These are phyloP conservation scores for Araneus ventricosus DNA, from an alignment of 1,140 invertebrate species.

Conservation along the genomic window DNA sequence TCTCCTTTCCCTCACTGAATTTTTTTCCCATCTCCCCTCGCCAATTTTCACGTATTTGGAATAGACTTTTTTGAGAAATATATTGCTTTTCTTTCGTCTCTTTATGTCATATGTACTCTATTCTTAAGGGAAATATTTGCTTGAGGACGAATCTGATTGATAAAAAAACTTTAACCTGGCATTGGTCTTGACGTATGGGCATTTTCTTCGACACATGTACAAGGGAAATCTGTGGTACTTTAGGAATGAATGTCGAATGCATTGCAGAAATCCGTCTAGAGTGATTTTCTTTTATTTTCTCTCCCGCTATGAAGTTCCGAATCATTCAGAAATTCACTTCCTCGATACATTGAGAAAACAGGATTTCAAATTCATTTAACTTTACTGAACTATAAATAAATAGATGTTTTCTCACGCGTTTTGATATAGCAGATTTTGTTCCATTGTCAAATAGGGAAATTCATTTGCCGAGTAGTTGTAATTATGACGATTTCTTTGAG, in stretches of 20 bases:
- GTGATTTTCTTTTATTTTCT: no score
- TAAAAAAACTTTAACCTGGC: neutral
- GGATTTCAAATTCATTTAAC: no score
- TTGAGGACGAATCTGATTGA: neutral
- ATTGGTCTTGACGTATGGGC: neutral
- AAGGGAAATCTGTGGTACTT: neutral
- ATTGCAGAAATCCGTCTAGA: no score
- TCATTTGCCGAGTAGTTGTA: no score
- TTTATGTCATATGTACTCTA: constrained; percentile 7
- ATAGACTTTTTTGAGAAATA: constrained; percentile 39
- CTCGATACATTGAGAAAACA: no score
- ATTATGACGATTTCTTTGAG: no score
- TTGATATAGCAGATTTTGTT: no score
- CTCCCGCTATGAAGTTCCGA: no score
- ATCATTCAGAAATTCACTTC: no score
- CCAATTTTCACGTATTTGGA: constrained; percentile 46
- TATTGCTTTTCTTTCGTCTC: constrained; percentile 12
- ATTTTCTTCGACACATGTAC: neutral
- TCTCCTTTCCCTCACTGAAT: neutral
- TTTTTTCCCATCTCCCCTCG: neutral
- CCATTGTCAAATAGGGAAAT: no score
- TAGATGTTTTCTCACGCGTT: no score
- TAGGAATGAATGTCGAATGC: neutral
- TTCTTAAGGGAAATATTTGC: constrained; percentile 52
- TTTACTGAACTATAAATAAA: no score